A percentile compares a stretch with the other conserved stretches of the same genome.
These are phyloP conservation scores for Crematogaster levior DNA, from an alignment of 2,888 invertebrate species.

Conservation along the genomic window DNA sequence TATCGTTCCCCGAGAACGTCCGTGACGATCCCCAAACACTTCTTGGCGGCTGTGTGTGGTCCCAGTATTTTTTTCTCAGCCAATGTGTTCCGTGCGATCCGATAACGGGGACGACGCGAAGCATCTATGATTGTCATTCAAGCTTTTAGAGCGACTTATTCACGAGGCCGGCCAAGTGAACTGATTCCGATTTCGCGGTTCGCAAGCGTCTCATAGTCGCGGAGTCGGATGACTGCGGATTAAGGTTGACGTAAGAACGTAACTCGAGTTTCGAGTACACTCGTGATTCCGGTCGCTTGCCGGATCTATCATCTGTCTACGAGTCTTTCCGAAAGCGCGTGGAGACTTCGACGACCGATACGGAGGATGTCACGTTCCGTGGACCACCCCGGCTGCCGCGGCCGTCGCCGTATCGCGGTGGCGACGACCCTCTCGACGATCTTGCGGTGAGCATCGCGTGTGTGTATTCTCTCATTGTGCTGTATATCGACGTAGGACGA, in stretches of 20 bases:
- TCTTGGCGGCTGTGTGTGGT: conserved; percentile 79
- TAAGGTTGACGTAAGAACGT: neutral
- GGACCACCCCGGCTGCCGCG: conserved; percentile 76
- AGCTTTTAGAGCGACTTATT: neutral
- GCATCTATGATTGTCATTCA: conserved; percentile 5
- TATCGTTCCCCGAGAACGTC: conserved; percentile 35
- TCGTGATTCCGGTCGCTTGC: neutral
- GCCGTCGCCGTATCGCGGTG: conserved; percentile 71
- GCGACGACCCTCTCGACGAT: conserved; percentile 65
- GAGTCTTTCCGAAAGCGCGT: conserved; percentile 16
- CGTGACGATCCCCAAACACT: conserved; percentile 55
- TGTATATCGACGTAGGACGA: conserved; percentile 37
- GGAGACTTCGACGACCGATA: conserved; percentile 75
- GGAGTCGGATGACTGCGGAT: conserved; percentile 16
- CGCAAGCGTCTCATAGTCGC: neutral
- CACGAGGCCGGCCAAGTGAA: neutral
- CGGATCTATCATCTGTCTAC: neutral
- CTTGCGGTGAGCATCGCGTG: conserved; percentile 59
- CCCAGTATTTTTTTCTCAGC: conserved; percentile 54
- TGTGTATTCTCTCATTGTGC: conserved; percentile 4
- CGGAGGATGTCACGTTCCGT: conserved; percentile 72
- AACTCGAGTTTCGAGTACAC: neutral
- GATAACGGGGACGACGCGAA: neutral
- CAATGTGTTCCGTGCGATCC: conserved; percentile 5
- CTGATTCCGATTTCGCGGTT: neutral